Evolutionary conservation across 2,888 invertebrate genomes (phyloP), one percentile per base, ranked within the genome.

Genomic region (Zaprionus obscuricornis): DNA sequence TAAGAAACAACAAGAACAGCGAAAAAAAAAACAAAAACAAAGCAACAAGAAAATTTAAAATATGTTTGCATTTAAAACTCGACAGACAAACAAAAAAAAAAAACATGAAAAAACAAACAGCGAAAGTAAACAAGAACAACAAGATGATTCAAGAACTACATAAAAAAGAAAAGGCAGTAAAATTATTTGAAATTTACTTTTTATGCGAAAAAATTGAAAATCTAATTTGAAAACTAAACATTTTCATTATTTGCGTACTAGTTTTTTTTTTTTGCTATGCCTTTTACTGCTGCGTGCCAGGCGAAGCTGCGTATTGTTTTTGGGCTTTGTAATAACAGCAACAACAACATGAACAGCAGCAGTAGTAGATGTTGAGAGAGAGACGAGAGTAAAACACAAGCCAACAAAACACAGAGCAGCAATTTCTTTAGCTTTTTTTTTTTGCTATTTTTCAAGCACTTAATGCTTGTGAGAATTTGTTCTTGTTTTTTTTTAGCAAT

Each of bases 21-120:
- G 13, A 29, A 22, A 37, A 33, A 33, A 27, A 14, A 50, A 43
- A 37, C 45, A 63, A 70, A 60, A 65, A 70, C 54, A 68, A 65
- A 66, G n/a, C n/a, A n/a, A n/a, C n/a, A n/a, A n/a, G n/a, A n/a
- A n/a, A n/a, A n/a, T n/a, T n/a, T n/a, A n/a, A n/a, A n/a, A n/a
- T n/a, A 59, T 69, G 70, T 83, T 81, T 78, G 84, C 84, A 85
- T 85, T 85, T 75, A 79, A 76, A 50, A 51, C 33, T 57, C 59
- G 49, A 70, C 37, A 62, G 60, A n/a, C n/a, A n/a, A 66, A 50
- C 45, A 36, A 16, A 52, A 60, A 55, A 55, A 49, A 39, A 43
- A 59, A 36, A 34, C 56, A 68, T 6, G 13, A 11, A 26, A 20
- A 43, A 36, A 43, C 57, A 68, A n/a, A n/a, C n/a, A n/a, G n/a